Evolutionary conservation across 2,113 vertebrate genomes (phyloP).

Genomic region (Dasyprocta punctata): DNA sequence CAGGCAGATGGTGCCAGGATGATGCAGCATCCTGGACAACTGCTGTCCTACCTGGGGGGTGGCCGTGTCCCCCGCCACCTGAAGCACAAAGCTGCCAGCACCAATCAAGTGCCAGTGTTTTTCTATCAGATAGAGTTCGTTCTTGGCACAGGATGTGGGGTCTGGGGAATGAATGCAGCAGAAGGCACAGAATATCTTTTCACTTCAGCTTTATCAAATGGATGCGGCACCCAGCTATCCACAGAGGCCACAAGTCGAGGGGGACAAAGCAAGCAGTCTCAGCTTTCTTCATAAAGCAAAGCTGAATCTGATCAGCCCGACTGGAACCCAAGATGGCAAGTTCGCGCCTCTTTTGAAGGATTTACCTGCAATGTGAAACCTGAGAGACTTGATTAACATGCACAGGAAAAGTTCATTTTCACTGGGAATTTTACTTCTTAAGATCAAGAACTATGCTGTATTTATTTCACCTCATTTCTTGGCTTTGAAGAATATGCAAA

Average conservation of each 20-base stretch:
- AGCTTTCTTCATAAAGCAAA: not conserved
- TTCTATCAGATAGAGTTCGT: not conserved
- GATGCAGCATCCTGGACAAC: not conserved
- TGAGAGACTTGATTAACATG: not conserved
- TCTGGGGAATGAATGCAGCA: not conserved
- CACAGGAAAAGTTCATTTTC: not conserved
- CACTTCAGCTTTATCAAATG: not conserved
- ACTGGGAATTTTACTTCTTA: not conserved
- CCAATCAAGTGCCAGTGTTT: not conserved
- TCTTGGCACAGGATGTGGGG: not conserved
- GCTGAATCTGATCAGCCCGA: not conserved
- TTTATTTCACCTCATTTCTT: constrained; percentile 6
- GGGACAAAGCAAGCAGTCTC: not conserved
- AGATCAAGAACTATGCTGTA: not conserved
- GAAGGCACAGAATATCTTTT: not conserved
- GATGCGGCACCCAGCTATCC: not conserved
- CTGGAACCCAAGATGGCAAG: not conserved
- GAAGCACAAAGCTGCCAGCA: not conserved
- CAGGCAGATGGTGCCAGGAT: constrained; percentile 58
- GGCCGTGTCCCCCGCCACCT: not conserved
- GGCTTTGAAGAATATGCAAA: not conserved
- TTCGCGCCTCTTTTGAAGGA: not conserved
- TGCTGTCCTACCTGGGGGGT: constrained; percentile 43
- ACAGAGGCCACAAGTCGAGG: not conserved
- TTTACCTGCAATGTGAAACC: not conserved